Conservation (phyloP, 2,113 vertebrate genomes). For the Ammospiza caudacuta region DNA sequence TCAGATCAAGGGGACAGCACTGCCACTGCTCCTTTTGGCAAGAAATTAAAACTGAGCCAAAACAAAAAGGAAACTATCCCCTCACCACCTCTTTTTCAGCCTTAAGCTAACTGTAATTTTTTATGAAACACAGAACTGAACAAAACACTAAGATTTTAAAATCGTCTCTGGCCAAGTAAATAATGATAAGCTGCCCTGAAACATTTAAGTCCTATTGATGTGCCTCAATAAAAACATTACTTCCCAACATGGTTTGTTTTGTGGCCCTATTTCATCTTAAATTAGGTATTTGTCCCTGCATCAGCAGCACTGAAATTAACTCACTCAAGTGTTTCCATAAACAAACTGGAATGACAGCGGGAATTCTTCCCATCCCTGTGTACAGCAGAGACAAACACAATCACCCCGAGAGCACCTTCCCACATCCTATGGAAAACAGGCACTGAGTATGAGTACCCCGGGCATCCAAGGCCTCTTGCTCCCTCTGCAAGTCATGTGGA, state of each 20-base stretch:
- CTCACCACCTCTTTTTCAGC: background rate
- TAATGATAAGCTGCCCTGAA: background rate
- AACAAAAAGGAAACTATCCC: background rate
- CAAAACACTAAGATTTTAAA: background rate
- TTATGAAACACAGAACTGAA: background rate
- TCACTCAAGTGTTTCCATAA: background rate
- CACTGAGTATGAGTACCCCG: background rate
- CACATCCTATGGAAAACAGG: background rate
- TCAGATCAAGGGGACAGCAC: accelerated
- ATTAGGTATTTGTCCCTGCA: background rate
- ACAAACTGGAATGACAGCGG: background rate
- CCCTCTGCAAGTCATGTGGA: background rate
- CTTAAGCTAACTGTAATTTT: background rate
- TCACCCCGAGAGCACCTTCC: background rate
- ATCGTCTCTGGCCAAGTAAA: background rate
- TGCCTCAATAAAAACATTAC: background rate
- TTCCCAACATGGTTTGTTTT: accelerated
- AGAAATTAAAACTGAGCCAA: background rate
- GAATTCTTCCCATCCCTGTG: background rate
- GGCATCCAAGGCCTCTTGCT: background rate
- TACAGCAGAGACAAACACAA: background rate
- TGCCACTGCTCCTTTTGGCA: background rate
- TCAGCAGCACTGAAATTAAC: background rate
- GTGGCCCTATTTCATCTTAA: background rate
- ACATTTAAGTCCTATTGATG: background rate